Conservation (phyloP, 2,113 vertebrate species). For the Coracopsis vasa region DNA sequence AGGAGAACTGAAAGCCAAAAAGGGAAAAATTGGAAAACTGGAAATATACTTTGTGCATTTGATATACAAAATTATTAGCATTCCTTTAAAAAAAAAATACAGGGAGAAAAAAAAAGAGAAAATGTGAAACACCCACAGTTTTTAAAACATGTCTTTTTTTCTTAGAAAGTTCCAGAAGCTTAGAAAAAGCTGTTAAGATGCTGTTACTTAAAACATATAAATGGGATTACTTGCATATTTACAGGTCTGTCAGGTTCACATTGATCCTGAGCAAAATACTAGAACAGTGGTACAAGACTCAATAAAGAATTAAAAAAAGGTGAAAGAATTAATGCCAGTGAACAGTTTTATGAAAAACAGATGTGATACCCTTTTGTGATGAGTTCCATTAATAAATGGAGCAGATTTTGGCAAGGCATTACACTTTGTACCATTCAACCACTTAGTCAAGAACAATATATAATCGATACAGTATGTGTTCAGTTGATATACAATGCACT, state of each 20-base stretch:
- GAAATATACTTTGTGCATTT: background rate
- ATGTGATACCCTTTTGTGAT: background rate
- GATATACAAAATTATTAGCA: background rate
- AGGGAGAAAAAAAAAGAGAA: background rate
- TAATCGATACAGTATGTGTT: background rate
- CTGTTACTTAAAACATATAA: background rate
- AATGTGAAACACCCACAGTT: background rate
- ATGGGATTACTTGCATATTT: background rate
- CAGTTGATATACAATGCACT: background rate
- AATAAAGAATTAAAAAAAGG: background rate
- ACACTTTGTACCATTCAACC: background rate
- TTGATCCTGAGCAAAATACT: background rate
- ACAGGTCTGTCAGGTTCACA: background rate
- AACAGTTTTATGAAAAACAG: background rate
- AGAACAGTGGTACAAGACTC: background rate
- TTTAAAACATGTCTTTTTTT: background rate
- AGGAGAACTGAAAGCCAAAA: background rate
- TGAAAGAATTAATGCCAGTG: background rate
- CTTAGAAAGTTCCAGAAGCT: background rate
- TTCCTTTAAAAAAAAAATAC: background rate
- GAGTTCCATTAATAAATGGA: background rate
- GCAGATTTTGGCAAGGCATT: background rate
- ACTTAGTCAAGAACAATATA: background rate
- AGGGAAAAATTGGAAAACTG: background rate
- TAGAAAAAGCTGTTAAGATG: background rate